phyloP scores from a whole-genome alignment of 2,888 invertebrate species.

The Lutraria lutraria region DNA sequence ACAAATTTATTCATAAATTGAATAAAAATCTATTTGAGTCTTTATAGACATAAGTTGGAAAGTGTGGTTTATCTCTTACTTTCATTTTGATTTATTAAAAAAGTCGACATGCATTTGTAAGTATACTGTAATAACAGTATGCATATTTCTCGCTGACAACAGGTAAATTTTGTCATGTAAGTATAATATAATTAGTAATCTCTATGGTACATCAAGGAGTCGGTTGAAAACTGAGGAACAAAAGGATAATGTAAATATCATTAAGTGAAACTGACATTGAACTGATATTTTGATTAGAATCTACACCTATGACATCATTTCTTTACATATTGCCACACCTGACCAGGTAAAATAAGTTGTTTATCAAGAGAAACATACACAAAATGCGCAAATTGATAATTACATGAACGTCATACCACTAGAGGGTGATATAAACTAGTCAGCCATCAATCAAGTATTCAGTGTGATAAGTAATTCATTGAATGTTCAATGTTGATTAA shows the following conservation, averaged over 20 bases:
- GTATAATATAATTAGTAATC: not conserved
- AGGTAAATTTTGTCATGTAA: too few species aligned
- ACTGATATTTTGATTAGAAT: not conserved
- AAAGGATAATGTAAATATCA: not conserved
- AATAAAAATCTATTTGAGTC: too few species aligned
- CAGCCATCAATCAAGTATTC: not conserved
- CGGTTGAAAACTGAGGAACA: not conserved
- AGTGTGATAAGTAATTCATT: not conserved
- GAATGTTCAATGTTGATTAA: not conserved
- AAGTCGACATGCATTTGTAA: not conserved
- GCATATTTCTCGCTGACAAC: too few species aligned
- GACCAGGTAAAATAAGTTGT: slow-evolving; percentile 14
- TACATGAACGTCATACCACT: not conserved
- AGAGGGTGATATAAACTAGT: not conserved
- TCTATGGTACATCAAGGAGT: not conserved
- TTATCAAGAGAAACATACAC: not conserved
- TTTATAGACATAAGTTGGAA: too few species aligned
- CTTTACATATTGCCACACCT: not conserved
- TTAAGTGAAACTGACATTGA: not conserved
- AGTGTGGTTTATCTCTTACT: too few species aligned
- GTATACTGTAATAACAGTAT: too few species aligned
- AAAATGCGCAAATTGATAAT: not conserved
- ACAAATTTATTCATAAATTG: slow-evolving; percentile 9
- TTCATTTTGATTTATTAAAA: too few species aligned
- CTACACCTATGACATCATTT: not conserved